A percentile compares a stretch with the other conserved stretches of the same genome.
Conservation (phyloP, 2,888 invertebrate species). For the Melikaiella ostensackeni region DNA sequence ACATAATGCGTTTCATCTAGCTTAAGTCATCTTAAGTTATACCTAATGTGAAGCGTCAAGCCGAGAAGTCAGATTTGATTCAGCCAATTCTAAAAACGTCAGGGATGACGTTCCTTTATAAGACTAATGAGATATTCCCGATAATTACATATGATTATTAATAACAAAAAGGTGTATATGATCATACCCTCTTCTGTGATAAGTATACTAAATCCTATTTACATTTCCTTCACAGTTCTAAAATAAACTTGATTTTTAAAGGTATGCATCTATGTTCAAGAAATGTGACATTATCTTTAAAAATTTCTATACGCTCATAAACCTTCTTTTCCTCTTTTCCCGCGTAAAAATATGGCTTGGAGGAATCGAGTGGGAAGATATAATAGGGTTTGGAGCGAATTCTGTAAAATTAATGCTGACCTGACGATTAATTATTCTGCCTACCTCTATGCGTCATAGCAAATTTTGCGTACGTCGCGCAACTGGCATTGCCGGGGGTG, state of each 20-base stretch:
- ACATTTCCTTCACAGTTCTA: neutral
- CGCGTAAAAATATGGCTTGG: neutral
- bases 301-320: neutral
- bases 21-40: too few relatives aligned
- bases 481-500: neutral
- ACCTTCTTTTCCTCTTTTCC: neutral
- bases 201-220: too few relatives aligned
- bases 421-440: conserved; percentile 18
- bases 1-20: too few relatives aligned
- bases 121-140: too few relatives aligned
- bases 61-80: too few relatives aligned
- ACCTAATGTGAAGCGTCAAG: too few relatives aligned
- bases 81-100: too few relatives aligned
- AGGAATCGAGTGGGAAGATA: neutral
- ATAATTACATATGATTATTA: too few relatives aligned
- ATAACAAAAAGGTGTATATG: too few relatives aligned
- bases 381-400: neutral
- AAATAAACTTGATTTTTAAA: neutral
- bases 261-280: neutral
- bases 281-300: neutral
- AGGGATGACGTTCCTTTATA: too few relatives aligned
- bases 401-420: neutral
- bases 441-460: neutral
- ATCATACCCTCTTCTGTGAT: too few relatives aligned
- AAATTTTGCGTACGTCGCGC: conserved; percentile 13